Base-by-base conservation (phyloP, 2,113 vertebrate species). In the Takifugu bimaculatus region DNA sequence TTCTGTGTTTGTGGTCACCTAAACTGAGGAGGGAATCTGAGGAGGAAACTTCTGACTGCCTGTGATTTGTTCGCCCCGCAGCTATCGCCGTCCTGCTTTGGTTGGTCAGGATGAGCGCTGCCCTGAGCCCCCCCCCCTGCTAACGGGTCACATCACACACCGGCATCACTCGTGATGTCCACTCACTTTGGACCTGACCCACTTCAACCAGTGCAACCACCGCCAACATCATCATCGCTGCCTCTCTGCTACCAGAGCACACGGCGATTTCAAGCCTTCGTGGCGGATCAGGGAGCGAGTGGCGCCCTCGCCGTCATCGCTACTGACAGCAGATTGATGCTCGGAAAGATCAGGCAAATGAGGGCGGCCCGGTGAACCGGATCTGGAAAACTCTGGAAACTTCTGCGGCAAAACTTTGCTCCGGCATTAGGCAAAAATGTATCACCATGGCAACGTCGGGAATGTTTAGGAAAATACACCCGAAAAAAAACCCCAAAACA, bases 291-390 rank as follows among this genome's bases (percentile, higher is more conserved):
- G 69, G 58, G 68, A 75, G 72, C 45, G 45, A 56, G 69, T 60
- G 45, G 42, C 50, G 29, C 42, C 7, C 50, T 43, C 67, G 29
- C 57, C 43, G 10, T 27, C 77, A 76, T 78, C 67, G 58, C 63
- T 72, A 72, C 68, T 65, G 75, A 88, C 84, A 84, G 79, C 84
- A 87, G 87, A 89, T 81, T 88, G 87, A 87, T 77, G 84, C 80
- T 68, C 56, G 43, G 67, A 55, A 50, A 81, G 64, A 90, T 89
- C 88, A 80, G 68, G 52, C 82, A 90, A 89, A 88, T 80, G 79
- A 87, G 84, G 69, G 58, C 29, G 55, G 61, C 15, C 42, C 65
- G 27, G 50, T 11, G 25, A 15, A 60, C 39, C 69, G 54, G 54
- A 60, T 63, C 74, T 26, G 15, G 57, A 69, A 43, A 73, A 39